Percentiles rank a stretch among this genome's conserved stretches.
Conservation (phyloP, 2,888 invertebrate genomes). For the Pardosa pseudoannulata region DNA sequence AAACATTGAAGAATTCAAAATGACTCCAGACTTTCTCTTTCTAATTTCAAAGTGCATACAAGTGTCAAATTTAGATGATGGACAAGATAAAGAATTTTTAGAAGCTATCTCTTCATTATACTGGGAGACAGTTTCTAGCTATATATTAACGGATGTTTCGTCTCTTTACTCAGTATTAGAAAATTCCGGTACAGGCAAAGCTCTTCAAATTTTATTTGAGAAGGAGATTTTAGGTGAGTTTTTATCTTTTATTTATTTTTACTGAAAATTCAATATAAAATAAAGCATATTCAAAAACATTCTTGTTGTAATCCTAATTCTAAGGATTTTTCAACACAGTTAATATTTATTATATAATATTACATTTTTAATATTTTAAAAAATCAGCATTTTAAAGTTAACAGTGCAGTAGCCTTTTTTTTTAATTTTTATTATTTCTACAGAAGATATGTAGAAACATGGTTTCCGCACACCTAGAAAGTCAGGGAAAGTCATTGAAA, state of each 20-base stretch:
- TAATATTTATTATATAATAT: too few relatives aligned
- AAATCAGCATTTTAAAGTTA: too few relatives aligned
- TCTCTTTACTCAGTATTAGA: constrained; percentile 1
- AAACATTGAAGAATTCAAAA: constrained; percentile 5
- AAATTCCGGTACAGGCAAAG: constrained; percentile 22
- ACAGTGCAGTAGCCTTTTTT: too few relatives aligned
- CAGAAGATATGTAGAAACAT: too few relatives aligned
- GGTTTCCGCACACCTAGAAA: too few relatives aligned
- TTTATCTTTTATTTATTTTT: background rate
- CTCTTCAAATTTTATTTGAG: constrained; percentile 11
- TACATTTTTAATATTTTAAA: too few relatives aligned
- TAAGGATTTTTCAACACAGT: too few relatives aligned
- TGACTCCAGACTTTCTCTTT: constrained; percentile 18
- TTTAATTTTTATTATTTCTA: too few relatives aligned
- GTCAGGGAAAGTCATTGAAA: too few relatives aligned
- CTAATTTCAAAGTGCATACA: constrained; percentile 39
- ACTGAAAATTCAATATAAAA: too few relatives aligned
- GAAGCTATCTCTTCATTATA: constrained; percentile 12
- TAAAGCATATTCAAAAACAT: too few relatives aligned
- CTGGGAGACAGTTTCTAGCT: constrained; percentile 9
- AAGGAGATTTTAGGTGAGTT: constrained; percentile 30
- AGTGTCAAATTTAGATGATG: background rate
- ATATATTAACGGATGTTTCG: background rate
- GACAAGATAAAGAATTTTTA: constrained; percentile 23
- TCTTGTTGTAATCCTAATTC: too few relatives aligned